Percentiles rank a stretch among this genome's conserved stretches.
phyloP scores from a whole-genome alignment of 2,888 invertebrate species.

The Smittia sp. region DNA sequence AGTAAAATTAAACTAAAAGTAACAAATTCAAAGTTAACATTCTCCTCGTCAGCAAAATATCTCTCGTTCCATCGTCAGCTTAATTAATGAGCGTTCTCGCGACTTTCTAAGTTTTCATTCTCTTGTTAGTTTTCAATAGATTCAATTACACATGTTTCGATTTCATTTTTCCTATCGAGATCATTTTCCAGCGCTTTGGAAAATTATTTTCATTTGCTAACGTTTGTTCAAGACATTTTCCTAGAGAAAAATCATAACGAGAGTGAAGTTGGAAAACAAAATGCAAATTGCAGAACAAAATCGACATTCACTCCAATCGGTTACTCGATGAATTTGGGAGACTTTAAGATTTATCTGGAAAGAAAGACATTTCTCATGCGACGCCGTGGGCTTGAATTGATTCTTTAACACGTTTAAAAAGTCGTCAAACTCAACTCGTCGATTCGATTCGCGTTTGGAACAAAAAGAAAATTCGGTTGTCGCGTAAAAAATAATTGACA shows the following conservation, averaged over 20 bases:
- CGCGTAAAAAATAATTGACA: neutral
- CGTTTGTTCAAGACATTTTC: neutral
- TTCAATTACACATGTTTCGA: too few relatives aligned
- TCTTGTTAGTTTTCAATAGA: too few relatives aligned
- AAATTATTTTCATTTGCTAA: neutral
- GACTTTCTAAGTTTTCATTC: neutral
- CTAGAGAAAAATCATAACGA: too few relatives aligned
- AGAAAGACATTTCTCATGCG: neutral
- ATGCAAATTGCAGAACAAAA: neutral
- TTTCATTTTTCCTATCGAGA: neutral
- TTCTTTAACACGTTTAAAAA: neutral
- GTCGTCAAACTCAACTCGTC: neutral
- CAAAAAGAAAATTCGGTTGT: neutral
- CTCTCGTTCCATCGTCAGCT: neutral
- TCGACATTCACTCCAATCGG: neutral
- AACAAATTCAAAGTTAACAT: neutral
- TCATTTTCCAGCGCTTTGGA: neutral
- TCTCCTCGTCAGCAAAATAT: neutral
- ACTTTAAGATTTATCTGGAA: neutral
- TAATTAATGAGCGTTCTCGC: neutral
- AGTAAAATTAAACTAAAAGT: too few relatives aligned
- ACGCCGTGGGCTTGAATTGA: neutral
- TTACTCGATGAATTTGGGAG: neutral
- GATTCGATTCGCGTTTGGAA: neutral
- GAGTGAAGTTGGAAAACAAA: neutral